Evolutionary conservation across 2,113 vertebrate species (phyloP).

Genomic region (Sylvietta virens): DNA sequence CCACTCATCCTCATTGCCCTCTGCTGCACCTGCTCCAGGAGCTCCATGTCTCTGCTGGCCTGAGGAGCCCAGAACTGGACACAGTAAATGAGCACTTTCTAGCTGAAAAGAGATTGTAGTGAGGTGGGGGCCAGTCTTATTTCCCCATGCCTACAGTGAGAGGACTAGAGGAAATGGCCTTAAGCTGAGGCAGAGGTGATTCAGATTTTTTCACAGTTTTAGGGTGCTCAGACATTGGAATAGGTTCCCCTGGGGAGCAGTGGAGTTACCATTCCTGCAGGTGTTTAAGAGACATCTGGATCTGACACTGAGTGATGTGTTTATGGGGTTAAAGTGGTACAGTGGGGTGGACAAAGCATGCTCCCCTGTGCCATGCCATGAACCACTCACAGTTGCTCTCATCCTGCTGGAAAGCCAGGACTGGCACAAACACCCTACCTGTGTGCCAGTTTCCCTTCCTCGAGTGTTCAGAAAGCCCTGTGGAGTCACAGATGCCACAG

Average conservation of each 20-base stretch:
- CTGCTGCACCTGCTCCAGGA: background rate
- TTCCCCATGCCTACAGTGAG: background rate
- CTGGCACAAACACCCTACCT: accelerated
- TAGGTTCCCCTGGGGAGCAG: background rate
- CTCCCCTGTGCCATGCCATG: accelerated
- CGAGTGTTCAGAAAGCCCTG: background rate
- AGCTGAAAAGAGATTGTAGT: background rate
- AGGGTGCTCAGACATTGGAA: background rate
- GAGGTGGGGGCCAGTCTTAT: background rate
- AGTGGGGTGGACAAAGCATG: background rate
- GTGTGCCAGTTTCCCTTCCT: background rate
- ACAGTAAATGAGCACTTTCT: background rate
- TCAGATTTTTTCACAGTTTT: background rate
- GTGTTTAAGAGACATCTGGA: background rate
- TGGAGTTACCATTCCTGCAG: background rate
- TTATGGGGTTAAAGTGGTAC: background rate
- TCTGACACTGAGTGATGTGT: background rate
- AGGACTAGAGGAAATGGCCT: background rate
- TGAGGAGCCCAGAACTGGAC: background rate
- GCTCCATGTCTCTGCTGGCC: background rate
- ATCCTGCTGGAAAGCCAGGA: background rate
- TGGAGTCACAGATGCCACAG: background rate
- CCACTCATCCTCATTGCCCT: background rate
- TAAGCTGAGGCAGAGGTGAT: background rate
- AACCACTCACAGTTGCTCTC: background rate